phyloP scores from a whole-genome alignment of 2,888 invertebrate species.

The Gerris lacustris region DNA sequence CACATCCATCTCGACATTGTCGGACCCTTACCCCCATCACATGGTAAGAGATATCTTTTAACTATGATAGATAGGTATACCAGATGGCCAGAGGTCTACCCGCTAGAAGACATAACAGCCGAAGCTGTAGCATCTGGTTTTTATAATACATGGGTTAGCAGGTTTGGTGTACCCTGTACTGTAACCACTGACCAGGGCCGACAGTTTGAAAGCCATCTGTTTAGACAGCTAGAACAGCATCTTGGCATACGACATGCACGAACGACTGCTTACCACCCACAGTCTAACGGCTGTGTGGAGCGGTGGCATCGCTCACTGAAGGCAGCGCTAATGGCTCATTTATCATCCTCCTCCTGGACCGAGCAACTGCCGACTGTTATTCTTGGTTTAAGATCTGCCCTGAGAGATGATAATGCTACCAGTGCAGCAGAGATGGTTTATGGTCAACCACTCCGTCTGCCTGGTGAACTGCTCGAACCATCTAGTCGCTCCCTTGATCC shows the following conservation, averaged over 20 bases:
- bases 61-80: conserved; percentile 34
- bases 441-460: conserved; percentile 3
- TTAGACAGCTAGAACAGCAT: conserved; percentile 27
- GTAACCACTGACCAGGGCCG: conserved; percentile 35
- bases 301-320: conserved; percentile 37
- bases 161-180: conserved; percentile 35
- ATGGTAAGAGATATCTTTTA: conserved; percentile 31
- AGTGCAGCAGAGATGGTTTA: background rate
- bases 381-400: conserved; percentile 4
- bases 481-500: background rate
- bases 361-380: background rate
- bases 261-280: conserved; percentile 35
- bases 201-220: conserved; percentile 34
- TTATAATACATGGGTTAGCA: conserved; percentile 34
- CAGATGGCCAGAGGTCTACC: conserved; percentile 36
- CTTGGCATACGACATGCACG: conserved; percentile 28
- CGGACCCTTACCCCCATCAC: conserved; percentile 21
- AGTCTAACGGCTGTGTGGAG: conserved; percentile 37
- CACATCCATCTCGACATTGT: no score
- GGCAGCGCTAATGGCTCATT: conserved; percentile 31
- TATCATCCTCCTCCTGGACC: background rate
- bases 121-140: conserved; percentile 29
- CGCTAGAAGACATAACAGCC: conserved; percentile 35
- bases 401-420: conserved; percentile 10
- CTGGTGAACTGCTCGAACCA: background rate